Percentiles rank a stretch among this genome's conserved stretches.
phyloP scores from a whole-genome alignment of 2,888 invertebrate species.

The Protophormia terraenovae region DNA sequence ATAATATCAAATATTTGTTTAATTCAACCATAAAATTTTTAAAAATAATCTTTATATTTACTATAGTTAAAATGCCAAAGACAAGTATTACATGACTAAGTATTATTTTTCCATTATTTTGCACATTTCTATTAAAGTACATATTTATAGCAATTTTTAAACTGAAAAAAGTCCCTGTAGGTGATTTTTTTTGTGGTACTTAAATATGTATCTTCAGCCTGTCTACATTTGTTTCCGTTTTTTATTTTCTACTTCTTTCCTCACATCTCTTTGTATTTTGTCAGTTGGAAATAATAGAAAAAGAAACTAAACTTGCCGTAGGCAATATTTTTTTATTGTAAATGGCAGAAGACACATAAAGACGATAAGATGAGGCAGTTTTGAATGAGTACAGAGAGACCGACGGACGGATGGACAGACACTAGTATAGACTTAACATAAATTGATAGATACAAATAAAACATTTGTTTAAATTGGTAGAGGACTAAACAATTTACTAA shows the following conservation, averaged over 20 bases:
- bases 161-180: constrained; percentile 17
- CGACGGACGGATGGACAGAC: background rate
- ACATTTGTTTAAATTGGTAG: constrained; percentile 32
- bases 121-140: background rate
- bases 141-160: background rate
- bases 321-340: constrained; percentile 24
- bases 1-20: background rate
- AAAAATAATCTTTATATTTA: background rate
- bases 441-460: constrained; percentile 35
- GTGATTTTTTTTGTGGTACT: background rate
- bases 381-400: background rate
- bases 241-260: background rate
- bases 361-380: too few species aligned
- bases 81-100: constrained; percentile 9
- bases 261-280: background rate
- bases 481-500: constrained; percentile 25
- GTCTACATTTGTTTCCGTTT: constrained; percentile 49
- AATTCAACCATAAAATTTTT: background rate
- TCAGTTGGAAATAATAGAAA: constrained; percentile 7
- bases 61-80: background rate
- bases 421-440: background rate
- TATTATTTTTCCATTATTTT: background rate
- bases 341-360: background rate
- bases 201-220: constrained; percentile 13
- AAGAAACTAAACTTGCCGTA: constrained; percentile 2